phyloP scores from a whole-genome alignment of 2,888 invertebrate genomes.

The Temnothorax unifasciatus region DNA sequence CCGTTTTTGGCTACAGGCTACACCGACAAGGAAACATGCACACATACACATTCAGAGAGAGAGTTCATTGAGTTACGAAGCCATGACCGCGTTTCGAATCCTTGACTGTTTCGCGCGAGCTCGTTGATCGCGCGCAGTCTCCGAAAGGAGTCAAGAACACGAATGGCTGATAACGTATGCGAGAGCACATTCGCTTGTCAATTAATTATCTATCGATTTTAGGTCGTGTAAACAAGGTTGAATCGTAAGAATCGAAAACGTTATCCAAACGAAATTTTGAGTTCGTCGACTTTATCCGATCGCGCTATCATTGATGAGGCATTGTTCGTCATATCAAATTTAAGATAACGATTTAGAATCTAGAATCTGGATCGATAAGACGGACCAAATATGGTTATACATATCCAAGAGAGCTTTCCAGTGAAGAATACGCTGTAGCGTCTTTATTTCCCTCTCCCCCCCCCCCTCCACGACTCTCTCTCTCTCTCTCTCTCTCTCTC shows the following conservation, averaged over 20 bases:
- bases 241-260: constrained; percentile 63
- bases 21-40: not conserved
- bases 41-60: not conserved
- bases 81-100: constrained; percentile 79
- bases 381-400: constrained; percentile 22
- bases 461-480: not conserved
- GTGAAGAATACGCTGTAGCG: not conserved
- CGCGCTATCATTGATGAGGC: not conserved
- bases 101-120: constrained; percentile 72
- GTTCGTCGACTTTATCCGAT: not conserved
- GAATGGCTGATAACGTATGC: constrained; percentile 47
- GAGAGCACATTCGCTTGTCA: constrained; percentile 66
- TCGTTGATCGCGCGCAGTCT: constrained; percentile 28
- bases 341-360: constrained; percentile 1
- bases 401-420: constrained; percentile 8
- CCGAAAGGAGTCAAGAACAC: constrained; percentile 79
- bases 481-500: not conserved
- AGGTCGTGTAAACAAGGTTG: constrained; percentile 74
- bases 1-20: constrained; percentile 68
- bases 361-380: not conserved
- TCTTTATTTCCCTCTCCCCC: not conserved
- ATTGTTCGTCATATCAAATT: not conserved
- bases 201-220: constrained; percentile 76
- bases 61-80: constrained; percentile 50
- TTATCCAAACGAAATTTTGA: constrained; percentile 35